Base-by-base conservation (phyloP, 2,113 vertebrate genomes). In the Catagonus wagneri region DNA sequence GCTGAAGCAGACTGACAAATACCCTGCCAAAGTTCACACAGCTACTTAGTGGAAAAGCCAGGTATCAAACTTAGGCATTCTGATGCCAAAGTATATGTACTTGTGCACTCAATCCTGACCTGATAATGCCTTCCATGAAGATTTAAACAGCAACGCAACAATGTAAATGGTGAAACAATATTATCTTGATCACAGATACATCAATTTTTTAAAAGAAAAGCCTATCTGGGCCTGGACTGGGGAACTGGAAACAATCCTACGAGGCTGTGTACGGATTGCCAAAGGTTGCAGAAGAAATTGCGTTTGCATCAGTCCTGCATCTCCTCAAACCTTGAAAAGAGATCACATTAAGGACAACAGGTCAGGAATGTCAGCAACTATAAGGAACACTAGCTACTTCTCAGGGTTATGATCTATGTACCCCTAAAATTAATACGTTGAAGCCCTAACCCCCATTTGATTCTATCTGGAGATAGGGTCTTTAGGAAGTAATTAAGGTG, bases 401-500 rank as follows among this genome's bases (percentile, higher is more conserved):
- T 36, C 10, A 72, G 34, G 61, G 12, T 72, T 58, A 34, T n/a
- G 25, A 78, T 83, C 1, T 66, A 36, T 71, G 56, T 10, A 2
- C 44, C 16, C 36, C 25, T 20, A 16, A 54, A 93, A 66, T 72
- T 60, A 36, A 3, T 87, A 87, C 23, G n/a, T 60, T 54, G 36
- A 90, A 93, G 29, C 0, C 56, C 10, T 79, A 79, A 52, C 27
- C 32, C 14, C 56, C 34, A 72, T 23, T 58, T 74, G 72, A 83
- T 19, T 93, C 1, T 23, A 66, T 58, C 58, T 56, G 20, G 29
- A 79, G 15, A 65, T 7, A 92, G 15, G 25, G 29, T 88, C 19
- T 83, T 86, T n/a, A 68, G 8, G 58, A 74, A 95, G 29, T 66
- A 95, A 83, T 44, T 58, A 83, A 34, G 19, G 15, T 75, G 80